Evolutionary conservation across 2,888 invertebrate species (phyloP), one percentile per base, ranked within the genome.

Genomic region (Mactromeris polynyma): DNA sequence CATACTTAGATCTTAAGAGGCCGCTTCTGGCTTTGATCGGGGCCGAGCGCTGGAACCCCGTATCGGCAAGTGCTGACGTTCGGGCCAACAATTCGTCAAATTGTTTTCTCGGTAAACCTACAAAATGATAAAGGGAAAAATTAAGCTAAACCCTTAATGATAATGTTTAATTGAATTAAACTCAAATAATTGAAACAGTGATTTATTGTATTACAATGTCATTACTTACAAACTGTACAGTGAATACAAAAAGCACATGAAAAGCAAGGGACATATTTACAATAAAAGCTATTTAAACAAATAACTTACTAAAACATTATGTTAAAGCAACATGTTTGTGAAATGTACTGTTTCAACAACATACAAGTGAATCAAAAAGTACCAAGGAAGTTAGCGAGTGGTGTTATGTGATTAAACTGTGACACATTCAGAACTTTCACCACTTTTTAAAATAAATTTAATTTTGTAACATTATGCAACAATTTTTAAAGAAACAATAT

Each of bases 51-150:
- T 92, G 89, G 80, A 90, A 79, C 64, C 92, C 88, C 86, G 92
- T 69, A 38, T 92, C 92, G 33, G 93, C 92, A 87, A 93, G 85
- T 79, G 93, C 91, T 85, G 90, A 91, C 85, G 92, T 94, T 91
- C 94, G 89, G 78, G 95, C 95, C 86, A 96, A 90, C 73, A 96
- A 88, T 85, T 96, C 95, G 87, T 95, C 96, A 93, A 96, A 96
- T 91, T 96, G 96, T 89, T 95, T 96, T 83, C 95, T 92, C 69
- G 96, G 96, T 89, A 96, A 89, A 89, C 95, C 95, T 95, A 79
- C 0, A 87, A 88, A 84, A 73, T 54, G 80, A 85, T 83, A 81
- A 38, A 64, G n/a, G 26, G 26, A 80, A 73, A 33, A 73, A 11
- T 69, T 33, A 69, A 73, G 21, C 11, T 19, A 9, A 33, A 26